Conservation (phyloP, 2,113 vertebrate species). For the Trematocara macrostoma region DNA sequence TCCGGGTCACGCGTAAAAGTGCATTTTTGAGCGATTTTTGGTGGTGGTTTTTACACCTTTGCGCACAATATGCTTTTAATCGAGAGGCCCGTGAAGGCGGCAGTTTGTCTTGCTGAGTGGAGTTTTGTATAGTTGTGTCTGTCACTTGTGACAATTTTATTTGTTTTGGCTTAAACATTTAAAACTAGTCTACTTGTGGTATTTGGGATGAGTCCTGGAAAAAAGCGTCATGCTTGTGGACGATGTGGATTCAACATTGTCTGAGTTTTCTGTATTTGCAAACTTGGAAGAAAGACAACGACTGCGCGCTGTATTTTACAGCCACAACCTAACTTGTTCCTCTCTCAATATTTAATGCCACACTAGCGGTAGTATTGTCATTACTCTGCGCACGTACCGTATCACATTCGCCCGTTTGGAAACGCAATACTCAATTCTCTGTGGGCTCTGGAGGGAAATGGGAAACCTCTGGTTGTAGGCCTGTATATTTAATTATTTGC, state of each 20-base stretch:
- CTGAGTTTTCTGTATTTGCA: background rate
- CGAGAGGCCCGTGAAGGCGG: background rate
- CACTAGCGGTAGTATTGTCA: constrained; percentile 66
- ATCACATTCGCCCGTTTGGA: constrained; percentile 71
- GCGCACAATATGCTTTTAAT: background rate
- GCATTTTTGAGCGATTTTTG: background rate
- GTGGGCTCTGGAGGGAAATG: constrained; percentile 57
- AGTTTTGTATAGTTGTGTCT: background rate
- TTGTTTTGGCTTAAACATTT: background rate
- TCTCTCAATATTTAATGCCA: constrained; percentile 76
- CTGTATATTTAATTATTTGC: constrained; percentile 62
- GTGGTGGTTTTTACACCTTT: background rate
- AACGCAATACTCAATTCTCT: constrained; percentile 66
- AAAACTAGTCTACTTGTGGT: background rate
- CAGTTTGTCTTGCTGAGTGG: background rate
- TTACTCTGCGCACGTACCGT: constrained; percentile 61
- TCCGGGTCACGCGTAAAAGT: constrained; percentile 15
- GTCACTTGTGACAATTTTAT: background rate
- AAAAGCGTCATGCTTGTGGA: background rate
- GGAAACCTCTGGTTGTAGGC: constrained; percentile 57
- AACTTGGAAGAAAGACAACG: constrained; percentile 2
- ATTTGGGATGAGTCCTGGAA: background rate
- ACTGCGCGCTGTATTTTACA: constrained; percentile 41
- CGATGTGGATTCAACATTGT: background rate
- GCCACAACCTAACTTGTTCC: constrained; percentile 66